Evolutionary conservation across 2,888 invertebrate species (phyloP), one percentile per base, ranked within the genome.

Genomic region (Rhagophthalmus giganteus): DNA sequence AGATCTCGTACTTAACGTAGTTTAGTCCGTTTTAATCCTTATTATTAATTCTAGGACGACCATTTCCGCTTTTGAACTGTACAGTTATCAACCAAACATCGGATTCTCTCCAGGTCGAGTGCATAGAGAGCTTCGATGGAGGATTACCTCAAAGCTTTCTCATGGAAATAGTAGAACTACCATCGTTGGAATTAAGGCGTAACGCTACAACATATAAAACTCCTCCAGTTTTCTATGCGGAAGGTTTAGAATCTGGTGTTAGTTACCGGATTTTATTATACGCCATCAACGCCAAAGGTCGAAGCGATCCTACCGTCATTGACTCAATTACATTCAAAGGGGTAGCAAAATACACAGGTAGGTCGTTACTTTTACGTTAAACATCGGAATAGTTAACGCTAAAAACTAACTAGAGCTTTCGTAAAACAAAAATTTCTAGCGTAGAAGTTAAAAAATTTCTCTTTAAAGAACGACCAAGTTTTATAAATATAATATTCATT

Each of bases 11-110:
- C 34, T 26, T 40, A 39, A 33, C 39, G 16, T 11, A 33, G 32
- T 46, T 33, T 46, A 25, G 14, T 39, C 26, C 31, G 31, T 32
- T 48, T 16, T 48, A 40, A 40, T 48, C 34, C 32, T 37, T 37
- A 44, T 47, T 52, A 41, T 52, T 27, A 50, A 58, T 69, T 72
- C 30, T 78, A 91, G 94, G 93, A 69, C 88, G 90, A 32, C 94
- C 94, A 4, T 91, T 92, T 71, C 87, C 90, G 40, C 80, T 93
- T 45, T 85, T 88, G 69, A 94, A 94, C 76, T 94, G 94, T 74
- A 84, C 88, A n/a, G 85, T 93, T 20, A 85, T 86, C 45, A 94
- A 94, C 76, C 90, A 92, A 74, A 93, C 92, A 45, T 81, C 84
- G 57, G 90, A 92, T 69, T 87, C 90, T 0, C 71, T 94, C 49